Percentiles rank a stretch among this genome's conserved stretches.
Evolutionary conservation across 2,797 vertebrate species (phyloP).

Genomic region (Esox lucius): DNA sequence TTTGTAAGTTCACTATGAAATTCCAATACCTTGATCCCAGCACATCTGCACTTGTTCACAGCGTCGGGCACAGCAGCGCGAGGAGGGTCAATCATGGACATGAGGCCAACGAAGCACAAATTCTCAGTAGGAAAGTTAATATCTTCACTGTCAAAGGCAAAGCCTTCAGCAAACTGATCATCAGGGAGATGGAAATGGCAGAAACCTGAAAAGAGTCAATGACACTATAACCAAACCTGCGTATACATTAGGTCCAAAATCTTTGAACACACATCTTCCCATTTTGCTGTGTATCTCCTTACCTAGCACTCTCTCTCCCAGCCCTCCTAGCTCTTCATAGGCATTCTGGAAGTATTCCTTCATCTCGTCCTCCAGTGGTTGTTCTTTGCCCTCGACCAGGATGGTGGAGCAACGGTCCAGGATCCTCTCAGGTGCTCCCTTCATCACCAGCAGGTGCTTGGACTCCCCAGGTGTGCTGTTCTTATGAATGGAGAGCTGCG

Average conservation of each 20-base stretch:
- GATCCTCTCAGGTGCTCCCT: constrained; percentile 94
- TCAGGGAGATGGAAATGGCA: constrained; percentile 85
- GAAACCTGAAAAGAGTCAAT: constrained; percentile 77
- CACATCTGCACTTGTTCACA: constrained; percentile 93
- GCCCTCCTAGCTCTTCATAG: constrained; percentile 91
- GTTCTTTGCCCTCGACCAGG: constrained; percentile 87
- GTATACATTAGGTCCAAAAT: background rate
- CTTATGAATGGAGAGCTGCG: constrained; percentile 90
- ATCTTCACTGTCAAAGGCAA: constrained; percentile 87
- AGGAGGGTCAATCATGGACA: constrained; percentile 97
- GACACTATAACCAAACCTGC: background rate
- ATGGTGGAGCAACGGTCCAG: constrained; percentile 92
- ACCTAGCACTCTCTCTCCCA: constrained; percentile 94
- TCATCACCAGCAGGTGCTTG: constrained; percentile 93
- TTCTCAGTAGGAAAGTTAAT: constrained; percentile 92
- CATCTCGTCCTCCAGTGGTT: constrained; percentile 87
- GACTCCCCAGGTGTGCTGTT: constrained; percentile 80
- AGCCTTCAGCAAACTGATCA: constrained; percentile 88
- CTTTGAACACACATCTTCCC: too few species aligned
- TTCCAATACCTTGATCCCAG: constrained; percentile 88
- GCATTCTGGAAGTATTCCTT: constrained; percentile 93
- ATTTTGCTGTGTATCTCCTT: constrained; percentile 11
- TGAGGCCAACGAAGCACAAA: constrained; percentile 92
- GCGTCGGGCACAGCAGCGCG: constrained; percentile 94
- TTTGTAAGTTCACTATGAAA: background rate